Conservation (phyloP, 2,888 invertebrate species). For the Drosophila nr. medialis region DNA sequence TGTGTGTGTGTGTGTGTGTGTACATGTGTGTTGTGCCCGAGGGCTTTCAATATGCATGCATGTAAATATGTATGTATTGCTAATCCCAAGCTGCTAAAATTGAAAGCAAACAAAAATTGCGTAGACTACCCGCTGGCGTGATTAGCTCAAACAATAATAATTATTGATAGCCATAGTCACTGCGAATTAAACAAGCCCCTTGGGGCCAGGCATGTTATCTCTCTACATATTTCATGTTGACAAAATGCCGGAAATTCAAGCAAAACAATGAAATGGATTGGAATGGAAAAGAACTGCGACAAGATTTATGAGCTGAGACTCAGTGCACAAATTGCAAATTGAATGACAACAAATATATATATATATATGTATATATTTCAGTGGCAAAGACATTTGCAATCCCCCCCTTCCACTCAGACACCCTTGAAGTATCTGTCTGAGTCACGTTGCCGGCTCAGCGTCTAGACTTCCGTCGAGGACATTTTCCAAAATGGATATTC, state of each 20-base stretch:
- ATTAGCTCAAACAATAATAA: slow-evolving; percentile 39
- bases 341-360: slow-evolving; percentile 57
- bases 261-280: slow-evolving; percentile 54
- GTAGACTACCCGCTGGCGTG: slow-evolving; percentile 11
- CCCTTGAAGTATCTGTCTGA: slow-evolving; percentile 31
- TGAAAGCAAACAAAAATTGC: slow-evolving; percentile 44
- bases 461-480: slow-evolving; percentile 78
- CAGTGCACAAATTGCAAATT: slow-evolving; percentile 71
- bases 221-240: slow-evolving; percentile 30
- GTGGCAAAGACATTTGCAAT: slow-evolving; percentile 21
- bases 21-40: not conserved
- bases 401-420: not conserved
- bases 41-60: not conserved
- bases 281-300: slow-evolving; percentile 27
- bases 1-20: not conserved
- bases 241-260: slow-evolving; percentile 74
- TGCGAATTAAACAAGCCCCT: slow-evolving; percentile 14
- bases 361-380: slow-evolving; percentile 1
- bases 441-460: slow-evolving; percentile 54
- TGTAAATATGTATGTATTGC: slow-evolving; percentile 2
- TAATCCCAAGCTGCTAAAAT: slow-evolving; percentile 21
- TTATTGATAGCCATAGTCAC: slow-evolving; percentile 19
- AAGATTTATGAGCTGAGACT: slow-evolving; percentile 54
- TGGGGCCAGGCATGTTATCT: not conserved
- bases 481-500: slow-evolving; percentile 47